These are phyloP conservation scores for Lycaon pictus DNA, from an alignment of 2,113 vertebrate genomes.

Conservation along the genomic window DNA sequence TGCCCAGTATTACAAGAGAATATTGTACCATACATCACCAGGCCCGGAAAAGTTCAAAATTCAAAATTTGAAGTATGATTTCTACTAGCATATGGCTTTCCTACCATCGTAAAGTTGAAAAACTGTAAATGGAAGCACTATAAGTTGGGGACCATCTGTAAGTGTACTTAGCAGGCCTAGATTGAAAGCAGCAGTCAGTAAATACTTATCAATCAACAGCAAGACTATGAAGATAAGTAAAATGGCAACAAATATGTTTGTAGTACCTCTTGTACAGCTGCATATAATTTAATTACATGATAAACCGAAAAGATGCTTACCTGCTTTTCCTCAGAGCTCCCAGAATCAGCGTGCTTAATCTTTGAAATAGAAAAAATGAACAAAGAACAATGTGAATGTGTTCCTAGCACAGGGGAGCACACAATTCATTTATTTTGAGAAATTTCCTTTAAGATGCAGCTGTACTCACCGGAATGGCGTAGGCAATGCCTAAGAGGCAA, in stretches of 20 bases:
- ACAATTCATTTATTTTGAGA: background rate
- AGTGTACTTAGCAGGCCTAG: background rate
- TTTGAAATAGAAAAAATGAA: conserved; percentile 71
- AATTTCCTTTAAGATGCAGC: background rate
- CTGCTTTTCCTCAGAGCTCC: conserved; percentile 85
- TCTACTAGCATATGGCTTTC: background rate
- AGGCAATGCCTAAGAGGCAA: conserved; percentile 85
- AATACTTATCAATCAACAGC: background rate
- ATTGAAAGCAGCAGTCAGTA: background rate
- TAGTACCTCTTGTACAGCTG: background rate
- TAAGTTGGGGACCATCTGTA: background rate
- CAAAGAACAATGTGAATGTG: conserved; percentile 22
- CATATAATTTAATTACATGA: background rate
- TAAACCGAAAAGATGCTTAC: conserved; percentile 81
- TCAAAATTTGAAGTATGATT: background rate
- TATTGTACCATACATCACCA: background rate
- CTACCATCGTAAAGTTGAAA: background rate
- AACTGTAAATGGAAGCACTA: background rate
- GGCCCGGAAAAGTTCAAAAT: background rate
- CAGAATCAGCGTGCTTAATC: conserved; percentile 81
- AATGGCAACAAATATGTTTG: background rate
- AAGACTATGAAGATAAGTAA: conserved; percentile 21
- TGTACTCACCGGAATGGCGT: conserved; percentile 87
- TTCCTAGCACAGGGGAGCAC: background rate
- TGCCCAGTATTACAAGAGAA: background rate